Base-by-base conservation (phyloP, 2,888 invertebrate genomes). In the Drosophila algonquin region DNA sequence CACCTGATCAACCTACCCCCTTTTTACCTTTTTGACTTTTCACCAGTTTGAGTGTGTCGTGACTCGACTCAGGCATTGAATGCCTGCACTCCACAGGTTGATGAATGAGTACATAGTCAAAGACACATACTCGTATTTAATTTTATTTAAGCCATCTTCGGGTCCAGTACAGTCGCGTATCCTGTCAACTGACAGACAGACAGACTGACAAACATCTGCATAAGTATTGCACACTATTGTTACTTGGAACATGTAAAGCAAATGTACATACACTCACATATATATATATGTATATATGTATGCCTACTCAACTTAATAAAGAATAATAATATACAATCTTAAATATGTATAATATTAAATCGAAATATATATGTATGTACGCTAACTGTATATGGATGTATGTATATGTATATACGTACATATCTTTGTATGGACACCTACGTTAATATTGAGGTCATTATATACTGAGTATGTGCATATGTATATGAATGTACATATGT, bases 41-140 rank as follows among this genome's bases (percentile, higher is more conserved):
- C 30, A 21, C 46, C 21, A 10, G 30, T 53, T 63, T 35, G n/a
- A 27, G 56, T n/a, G 14, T 12, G 46, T 46, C 35, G 27, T 27
- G 18, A 4, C 50, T 24, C 9, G n/a, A 21, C 21, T 21, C 21
- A 21, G 21, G 21, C 35, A 18, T 46, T 45, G 48, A 47, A 27
- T 58, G 32, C 24, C 56, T 62, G 58, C 46, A 59, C 53, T 65
- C 73, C 44, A 73, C 65, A 77, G 55, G 73, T 73, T 40, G 40
- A 40, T n/a, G 40, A 40, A 7, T n/a, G 40, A n/a, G 45, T 8
- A 27, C 44, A 55, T 27, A 62, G 63, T 32, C 35, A 63, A 35
- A 14, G 40, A 40, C 6, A 27, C 30, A 40, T 14, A n/a, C 48
- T 30, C n/a, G 35, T 50, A 24, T 46, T 18, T n/a, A n/a, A 35